Evolutionary conservation across 2,113 vertebrate genomes (phyloP).

Genomic region (Microtus montanus): DNA sequence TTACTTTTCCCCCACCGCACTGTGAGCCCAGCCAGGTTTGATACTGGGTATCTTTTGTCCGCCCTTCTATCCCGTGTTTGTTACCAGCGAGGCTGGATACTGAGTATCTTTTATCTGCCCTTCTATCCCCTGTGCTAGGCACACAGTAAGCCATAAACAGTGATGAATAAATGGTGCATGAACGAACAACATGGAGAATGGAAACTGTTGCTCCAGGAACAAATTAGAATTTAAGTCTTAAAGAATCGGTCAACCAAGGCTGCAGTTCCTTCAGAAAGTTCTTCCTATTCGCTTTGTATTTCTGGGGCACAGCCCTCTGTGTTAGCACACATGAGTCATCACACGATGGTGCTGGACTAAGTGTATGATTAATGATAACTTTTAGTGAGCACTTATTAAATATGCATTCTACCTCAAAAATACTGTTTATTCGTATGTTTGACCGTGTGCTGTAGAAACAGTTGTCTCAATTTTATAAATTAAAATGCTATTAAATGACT

Average conservation of each 20-base stretch:
- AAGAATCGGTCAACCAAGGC: not conserved
- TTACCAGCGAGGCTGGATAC: not conserved
- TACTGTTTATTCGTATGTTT: not conserved
- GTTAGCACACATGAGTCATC: not conserved
- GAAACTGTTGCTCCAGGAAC: not conserved
- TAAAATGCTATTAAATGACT: slow-evolving; percentile 3
- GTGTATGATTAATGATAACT: not conserved
- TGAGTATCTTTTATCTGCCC: not conserved
- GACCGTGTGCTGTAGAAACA: not conserved
- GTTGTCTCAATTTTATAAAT: slow-evolving; percentile 7
- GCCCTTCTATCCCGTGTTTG: not conserved
- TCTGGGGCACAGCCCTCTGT: not conserved
- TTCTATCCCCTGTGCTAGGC: not conserved
- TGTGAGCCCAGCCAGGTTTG: not conserved
- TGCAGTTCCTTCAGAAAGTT: not conserved
- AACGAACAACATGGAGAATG: not conserved
- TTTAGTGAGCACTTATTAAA: slow-evolving; percentile 20
- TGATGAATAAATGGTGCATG: not conserved
- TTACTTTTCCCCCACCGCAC: not conserved
- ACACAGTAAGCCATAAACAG: not conserved
- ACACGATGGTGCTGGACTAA: not conserved
- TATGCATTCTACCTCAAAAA: slow-evolving; percentile 29
- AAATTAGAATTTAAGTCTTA: not conserved
- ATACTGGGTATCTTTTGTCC: not conserved
- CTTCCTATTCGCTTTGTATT: not conserved